A percentile compares a stretch with the other conserved stretches of the same genome.
phyloP scores from a whole-genome alignment of 2,888 invertebrate species.

The Parascotia fuliginaria region DNA sequence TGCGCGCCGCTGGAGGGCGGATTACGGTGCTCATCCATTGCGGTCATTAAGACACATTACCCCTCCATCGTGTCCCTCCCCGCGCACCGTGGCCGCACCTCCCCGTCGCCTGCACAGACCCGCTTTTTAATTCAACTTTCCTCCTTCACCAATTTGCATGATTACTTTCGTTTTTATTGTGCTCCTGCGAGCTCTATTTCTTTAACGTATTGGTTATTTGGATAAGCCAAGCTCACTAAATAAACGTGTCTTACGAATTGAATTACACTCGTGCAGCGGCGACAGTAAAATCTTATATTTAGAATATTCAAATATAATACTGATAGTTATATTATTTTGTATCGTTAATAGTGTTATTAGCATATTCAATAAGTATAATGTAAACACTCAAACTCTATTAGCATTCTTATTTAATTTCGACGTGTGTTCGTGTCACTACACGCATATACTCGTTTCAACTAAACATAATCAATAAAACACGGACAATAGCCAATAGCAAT shows the following conservation, averaged over 20 bases:
- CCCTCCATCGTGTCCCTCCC: constrained; percentile 47
- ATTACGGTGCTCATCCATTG: constrained; percentile 81
- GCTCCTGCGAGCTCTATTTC: constrained; percentile 59
- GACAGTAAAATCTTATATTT: constrained; percentile 24
- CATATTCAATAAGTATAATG: no score
- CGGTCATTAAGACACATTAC: constrained; percentile 85
- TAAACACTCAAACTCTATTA: no score
- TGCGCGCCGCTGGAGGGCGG: constrained; percentile 62
- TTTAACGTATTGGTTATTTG: constrained; percentile 59
- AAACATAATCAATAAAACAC: constrained; percentile 22
- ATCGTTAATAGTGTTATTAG: background rate
- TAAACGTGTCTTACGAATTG: constrained; percentile 39
- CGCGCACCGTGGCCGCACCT: constrained; percentile 34
- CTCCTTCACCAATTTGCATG: constrained; percentile 83
- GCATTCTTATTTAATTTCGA: no score
- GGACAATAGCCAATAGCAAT: constrained; percentile 17
- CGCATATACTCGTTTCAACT: no score
- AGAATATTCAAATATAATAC: constrained; percentile 14
- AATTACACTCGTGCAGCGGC: constrained; percentile 31
- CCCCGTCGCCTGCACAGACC: constrained; percentile 53
- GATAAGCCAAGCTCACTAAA: constrained; percentile 52
- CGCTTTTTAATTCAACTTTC: constrained; percentile 86
- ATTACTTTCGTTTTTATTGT: constrained; percentile 86
- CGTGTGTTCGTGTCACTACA: no score
- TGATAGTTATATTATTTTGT: constrained; percentile 8